phyloP scores from a whole-genome alignment of 2,797 vertebrate species.

The Poecile montanus region DNA sequence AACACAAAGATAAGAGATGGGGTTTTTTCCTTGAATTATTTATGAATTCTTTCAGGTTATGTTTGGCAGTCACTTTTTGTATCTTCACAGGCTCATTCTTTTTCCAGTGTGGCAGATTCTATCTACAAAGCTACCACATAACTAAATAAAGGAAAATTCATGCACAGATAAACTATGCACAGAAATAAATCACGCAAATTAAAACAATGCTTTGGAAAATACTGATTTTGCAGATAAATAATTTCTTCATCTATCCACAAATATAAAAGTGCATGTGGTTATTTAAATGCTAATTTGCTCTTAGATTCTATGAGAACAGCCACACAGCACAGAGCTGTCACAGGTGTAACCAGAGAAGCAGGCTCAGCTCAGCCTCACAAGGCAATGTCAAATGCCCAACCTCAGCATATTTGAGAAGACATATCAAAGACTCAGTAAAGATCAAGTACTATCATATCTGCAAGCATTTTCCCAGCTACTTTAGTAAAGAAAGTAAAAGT shows the following conservation, averaged over 20 bases:
- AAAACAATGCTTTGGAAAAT: neutral
- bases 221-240: neutral
- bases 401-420: neutral
- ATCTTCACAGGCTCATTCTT: neutral
- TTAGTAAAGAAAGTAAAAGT: neutral
- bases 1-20: neutral
- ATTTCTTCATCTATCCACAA: neutral
- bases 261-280: neutral
- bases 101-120: neutral
- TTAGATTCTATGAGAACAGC: neutral
- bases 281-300: conserved; percentile 19
- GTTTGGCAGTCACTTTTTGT: neutral
- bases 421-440: conserved; percentile 15
- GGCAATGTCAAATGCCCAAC: neutral
- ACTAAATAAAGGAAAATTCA: neutral
- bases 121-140: neutral
- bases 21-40: neutral
- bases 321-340: neutral
- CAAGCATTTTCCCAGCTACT: neutral
- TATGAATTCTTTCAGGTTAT: neutral
- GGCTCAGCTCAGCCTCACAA: neutral
- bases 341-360: conserved; percentile 35
- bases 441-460: neutral
- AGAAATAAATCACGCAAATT: neutral
- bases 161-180: neutral